Evolutionary conservation across 1,140 invertebrate genomes (phyloP), one percentile per base, ranked within the genome.

Genomic region (Hyles vespertilio): DNA sequence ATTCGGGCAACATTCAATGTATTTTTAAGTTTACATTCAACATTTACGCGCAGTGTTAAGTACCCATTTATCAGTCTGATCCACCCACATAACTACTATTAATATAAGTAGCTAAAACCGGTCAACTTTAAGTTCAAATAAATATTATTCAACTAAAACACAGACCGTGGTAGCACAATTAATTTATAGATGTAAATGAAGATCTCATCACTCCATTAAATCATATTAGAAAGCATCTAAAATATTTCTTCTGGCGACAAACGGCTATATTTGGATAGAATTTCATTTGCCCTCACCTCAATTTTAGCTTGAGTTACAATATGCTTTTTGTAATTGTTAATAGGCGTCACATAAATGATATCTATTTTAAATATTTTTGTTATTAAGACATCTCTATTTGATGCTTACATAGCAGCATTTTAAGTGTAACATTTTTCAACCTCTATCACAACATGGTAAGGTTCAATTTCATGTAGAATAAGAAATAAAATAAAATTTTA

Each of bases 151-250:
- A 5, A 22, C 5, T 22, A 3, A 56, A 33, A 47, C 11, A 32
- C 34, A 45, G 43, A 33, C 33, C 47, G 51, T 70, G 58, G 79
- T 81, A 79, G 45, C 49, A 61, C 8, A 40, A 40, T 75, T 73
- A 77, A 84, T 82, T 87, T 84, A 84, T 84, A 74, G 77, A 83
- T 79, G 76, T 74, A 81, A 79, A 84, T 77, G 79, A 82, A 79
- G 59, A 72, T 81, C 75, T 83, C 72, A 74, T 59, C 77, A 70
- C 65, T 75, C 65, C 75, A 79, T 79, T 87, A 82, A 84, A 87
- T 87, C 81, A 84, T 82, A 84, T 84, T 80, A 81, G 80, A 78
- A 77, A 73, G 76, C 70, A 5, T 40, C 77, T 82, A 79, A 84
- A 82, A 81, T 79, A 72, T 75, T 63, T 55, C 62, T 69, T 57